phyloP scores from a whole-genome alignment of 2,797 vertebrate genomes.

The Emydoidea blandingii region DNA sequence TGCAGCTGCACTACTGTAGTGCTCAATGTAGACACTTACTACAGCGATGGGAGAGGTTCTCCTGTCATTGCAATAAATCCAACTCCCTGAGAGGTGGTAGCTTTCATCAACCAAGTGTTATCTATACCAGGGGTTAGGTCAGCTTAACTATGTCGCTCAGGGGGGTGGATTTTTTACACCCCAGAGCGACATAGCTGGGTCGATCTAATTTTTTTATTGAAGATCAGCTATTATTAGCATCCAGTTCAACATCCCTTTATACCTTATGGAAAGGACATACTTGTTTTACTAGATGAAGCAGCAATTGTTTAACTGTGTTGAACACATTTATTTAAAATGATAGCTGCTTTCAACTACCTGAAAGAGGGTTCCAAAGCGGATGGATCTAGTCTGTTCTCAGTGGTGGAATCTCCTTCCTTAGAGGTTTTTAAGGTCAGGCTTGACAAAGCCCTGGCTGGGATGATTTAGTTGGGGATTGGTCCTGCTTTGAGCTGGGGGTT shows the following conservation, averaged over 20 bases:
- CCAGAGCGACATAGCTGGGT: too few species aligned
- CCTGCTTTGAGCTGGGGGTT: too few species aligned
- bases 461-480: too few species aligned
- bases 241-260: constrained; percentile 19
- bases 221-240: background rate
- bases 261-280: constrained; percentile 47
- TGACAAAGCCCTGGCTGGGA: too few species aligned
- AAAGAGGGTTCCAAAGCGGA: too few species aligned
- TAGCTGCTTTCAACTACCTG: too few species aligned
- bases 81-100: background rate
- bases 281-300: constrained; percentile 65
- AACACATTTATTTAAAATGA: background rate
- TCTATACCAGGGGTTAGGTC: background rate
- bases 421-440: too few species aligned
- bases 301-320: constrained; percentile 39
- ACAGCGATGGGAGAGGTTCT: background rate
- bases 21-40: background rate
- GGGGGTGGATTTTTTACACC: too few species aligned
- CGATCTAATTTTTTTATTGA: background rate
- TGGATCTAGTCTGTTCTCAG: too few species aligned
- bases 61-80: background rate
- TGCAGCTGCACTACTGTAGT: background rate
- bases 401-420: too few species aligned
- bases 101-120: background rate
- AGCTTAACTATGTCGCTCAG: background rate